These are phyloP conservation scores for Chaetogeoica ovagalla DNA, from an alignment of 2,888 invertebrate species.

Conservation along the genomic window DNA sequence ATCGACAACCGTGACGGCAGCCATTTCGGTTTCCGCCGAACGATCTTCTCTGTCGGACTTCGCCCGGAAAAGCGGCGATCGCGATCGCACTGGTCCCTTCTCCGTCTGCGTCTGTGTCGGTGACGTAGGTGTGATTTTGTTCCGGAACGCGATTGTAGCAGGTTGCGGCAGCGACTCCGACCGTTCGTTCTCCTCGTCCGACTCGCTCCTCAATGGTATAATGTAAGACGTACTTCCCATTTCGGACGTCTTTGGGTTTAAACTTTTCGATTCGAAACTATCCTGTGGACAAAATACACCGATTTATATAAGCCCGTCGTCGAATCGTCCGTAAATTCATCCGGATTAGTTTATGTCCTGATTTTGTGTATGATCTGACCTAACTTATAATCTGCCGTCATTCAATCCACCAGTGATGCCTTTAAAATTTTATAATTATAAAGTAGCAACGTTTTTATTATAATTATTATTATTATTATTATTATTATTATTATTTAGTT, in stretches of 20 bases:
- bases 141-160: slow-evolving; percentile 13
- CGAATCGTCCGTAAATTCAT: too few relatives aligned
- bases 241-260: neutral
- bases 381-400: too few relatives aligned
- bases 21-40: neutral
- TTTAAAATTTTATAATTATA: too few relatives aligned
- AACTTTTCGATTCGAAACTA: slow-evolving; percentile 45
- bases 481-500: too few relatives aligned
- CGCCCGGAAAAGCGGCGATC: slow-evolving; percentile 37
- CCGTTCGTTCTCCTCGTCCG: slow-evolving; percentile 11
- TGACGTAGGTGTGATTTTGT: slow-evolving; percentile 27
- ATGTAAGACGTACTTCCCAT: slow-evolving; percentile 46
- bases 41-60: slow-evolving; percentile 15
- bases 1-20: neutral
- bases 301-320: neutral
- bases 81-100: slow-evolving; percentile 6
- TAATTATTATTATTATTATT: too few relatives aligned
- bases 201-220: slow-evolving; percentile 41
- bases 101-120: neutral
- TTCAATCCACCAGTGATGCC: too few relatives aligned
- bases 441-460: too few relatives aligned
- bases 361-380: too few relatives aligned
- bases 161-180: neutral
- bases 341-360: too few relatives aligned
- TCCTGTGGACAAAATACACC: slow-evolving; percentile 10